Evolutionary conservation across 53 echinoderm and acorn worm genomes (phyloP).

Genomic region (Temnopleurus reevesii): DNA sequence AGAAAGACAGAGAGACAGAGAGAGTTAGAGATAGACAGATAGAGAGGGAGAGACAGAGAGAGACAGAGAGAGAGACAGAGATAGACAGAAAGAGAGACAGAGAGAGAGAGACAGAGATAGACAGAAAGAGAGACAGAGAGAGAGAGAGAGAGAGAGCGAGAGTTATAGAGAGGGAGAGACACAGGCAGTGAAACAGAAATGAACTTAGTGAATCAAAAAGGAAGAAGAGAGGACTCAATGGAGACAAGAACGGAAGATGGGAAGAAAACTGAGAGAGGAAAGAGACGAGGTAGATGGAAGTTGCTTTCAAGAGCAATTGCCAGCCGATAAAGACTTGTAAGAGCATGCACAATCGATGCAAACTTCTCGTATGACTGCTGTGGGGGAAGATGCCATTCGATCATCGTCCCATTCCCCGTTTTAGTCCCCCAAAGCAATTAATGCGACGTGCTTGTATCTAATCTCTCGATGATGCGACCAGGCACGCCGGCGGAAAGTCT

Average conservation of each 20-base stretch:
- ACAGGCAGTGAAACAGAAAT: background rate
- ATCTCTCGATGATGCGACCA: background rate
- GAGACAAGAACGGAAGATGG: background rate
- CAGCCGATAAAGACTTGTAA: background rate
- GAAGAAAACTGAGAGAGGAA: background rate
- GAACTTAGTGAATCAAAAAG: background rate
- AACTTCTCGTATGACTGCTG: background rate
- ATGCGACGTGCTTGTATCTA: background rate
- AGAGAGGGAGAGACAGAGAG: background rate
- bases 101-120: no score
- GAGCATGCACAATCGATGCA: slow-evolving; percentile 11
- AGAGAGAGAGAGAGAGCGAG: background rate
- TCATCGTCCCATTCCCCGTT: background rate
- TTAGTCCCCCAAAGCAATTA: background rate
- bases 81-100: no score
- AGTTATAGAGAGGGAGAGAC: background rate
- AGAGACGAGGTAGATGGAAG: background rate
- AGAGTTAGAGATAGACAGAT: background rate
- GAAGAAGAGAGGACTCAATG: background rate
- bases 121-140: background rate
- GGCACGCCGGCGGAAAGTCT: background rate
- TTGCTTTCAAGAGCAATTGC: background rate
- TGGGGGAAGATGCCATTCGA: background rate
- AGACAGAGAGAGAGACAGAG: background rate
- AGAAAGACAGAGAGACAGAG: background rate